These are phyloP conservation scores for Drosophila melanica DNA, from an alignment of 1,140 invertebrate species.

Conservation along the genomic window DNA sequence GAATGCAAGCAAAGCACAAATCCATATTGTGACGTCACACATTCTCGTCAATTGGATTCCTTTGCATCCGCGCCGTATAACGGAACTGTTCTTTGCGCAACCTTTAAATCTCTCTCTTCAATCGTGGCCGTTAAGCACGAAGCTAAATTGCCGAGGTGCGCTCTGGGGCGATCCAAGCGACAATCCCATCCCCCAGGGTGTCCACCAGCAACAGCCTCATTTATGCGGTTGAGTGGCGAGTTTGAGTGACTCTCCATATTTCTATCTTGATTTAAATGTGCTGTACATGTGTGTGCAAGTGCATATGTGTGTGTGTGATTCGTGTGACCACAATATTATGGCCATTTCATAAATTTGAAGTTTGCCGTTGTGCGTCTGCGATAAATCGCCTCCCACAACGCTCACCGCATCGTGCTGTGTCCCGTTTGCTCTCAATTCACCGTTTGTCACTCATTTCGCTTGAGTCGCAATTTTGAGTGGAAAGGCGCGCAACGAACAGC, in stretches of 20 bases:
- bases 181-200: slow-evolving; percentile 25
- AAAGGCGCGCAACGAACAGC: slow-evolving; percentile 21
- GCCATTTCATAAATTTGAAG: slow-evolving; percentile 41
- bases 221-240: slow-evolving; percentile 28
- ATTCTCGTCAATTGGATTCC: no score
- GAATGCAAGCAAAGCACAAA: no score
- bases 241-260: slow-evolving; percentile 37
- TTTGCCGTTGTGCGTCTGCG: slow-evolving; percentile 23
- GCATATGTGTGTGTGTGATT: background rate
- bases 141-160: slow-evolving; percentile 27
- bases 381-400: slow-evolving; percentile 6
- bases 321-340: slow-evolving; percentile 39
- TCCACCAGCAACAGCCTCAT: slow-evolving; percentile 7
- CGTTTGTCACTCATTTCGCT: background rate
- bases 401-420: background rate
- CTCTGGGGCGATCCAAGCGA: background rate
- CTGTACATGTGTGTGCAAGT: background rate
- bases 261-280: slow-evolving; percentile 32
- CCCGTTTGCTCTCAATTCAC: background rate
- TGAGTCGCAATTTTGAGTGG: slow-evolving; percentile 16
- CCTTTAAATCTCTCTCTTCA: no score
- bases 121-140: slow-evolving; percentile 10
- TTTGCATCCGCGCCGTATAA: no score
- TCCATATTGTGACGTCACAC: no score
- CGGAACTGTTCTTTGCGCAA: no score